Evolutionary conservation across 2,797 vertebrate species (phyloP).

Genomic region (Lepus townsendii): DNA sequence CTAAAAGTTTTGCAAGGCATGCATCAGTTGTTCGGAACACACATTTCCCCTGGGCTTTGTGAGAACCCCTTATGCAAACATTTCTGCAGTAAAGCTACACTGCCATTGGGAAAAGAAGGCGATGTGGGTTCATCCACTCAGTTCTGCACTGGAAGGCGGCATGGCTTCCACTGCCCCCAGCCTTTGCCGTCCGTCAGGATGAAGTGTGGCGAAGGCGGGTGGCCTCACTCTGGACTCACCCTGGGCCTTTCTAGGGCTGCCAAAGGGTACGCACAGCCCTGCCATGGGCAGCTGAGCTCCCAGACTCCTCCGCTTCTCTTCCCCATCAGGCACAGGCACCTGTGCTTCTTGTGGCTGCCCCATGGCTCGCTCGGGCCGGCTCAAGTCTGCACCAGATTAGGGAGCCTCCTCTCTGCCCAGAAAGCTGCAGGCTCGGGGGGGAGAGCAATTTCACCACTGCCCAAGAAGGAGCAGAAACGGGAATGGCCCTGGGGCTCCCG

Average conservation of each 20-base stretch:
- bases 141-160: not conserved
- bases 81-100: not conserved
- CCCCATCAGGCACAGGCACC: too few relatives aligned
- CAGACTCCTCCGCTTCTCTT: not conserved
- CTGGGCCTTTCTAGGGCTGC: not conserved
- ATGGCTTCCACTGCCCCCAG: too few relatives aligned
- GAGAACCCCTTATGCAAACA: not conserved
- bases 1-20: too few relatives aligned
- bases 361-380: fast-evolving
- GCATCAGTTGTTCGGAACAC: too few relatives aligned
- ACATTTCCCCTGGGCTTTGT: too few relatives aligned
- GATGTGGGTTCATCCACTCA: too few relatives aligned
- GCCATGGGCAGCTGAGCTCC: not conserved
- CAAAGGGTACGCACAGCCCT: too few relatives aligned
- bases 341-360: not conserved
- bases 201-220: too few relatives aligned
- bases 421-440: not conserved
- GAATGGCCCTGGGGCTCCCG: not conserved
- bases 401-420: not conserved
- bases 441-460: not conserved
- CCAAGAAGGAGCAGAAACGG: too few relatives aligned
- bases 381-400: not conserved
- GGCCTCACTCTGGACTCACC: not conserved
- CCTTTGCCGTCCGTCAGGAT: too few relatives aligned
- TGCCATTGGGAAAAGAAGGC: not conserved